Evolutionary conservation across 2,113 vertebrate genomes (phyloP), one percentile per base, ranked within the genome.

Genomic region (Chauna torquata): DNA sequence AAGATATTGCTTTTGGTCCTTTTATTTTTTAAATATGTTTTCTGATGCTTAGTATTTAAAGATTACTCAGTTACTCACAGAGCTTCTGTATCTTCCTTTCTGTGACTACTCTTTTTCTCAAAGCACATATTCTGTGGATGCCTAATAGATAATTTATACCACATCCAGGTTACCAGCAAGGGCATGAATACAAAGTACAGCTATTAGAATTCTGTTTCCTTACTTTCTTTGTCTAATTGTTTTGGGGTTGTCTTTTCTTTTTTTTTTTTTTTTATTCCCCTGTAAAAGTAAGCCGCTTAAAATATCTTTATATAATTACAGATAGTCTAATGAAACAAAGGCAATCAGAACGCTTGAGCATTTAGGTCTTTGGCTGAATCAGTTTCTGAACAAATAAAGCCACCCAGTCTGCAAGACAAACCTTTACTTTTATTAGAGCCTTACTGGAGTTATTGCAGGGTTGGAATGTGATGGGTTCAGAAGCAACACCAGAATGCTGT

Each of bases 1-100:
- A 92, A 96, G 91, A 66, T 61, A 49, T 42, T 89, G 81, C 84
- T 94, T 95, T 94, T 91, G 66, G 86, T 86, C 72, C 2, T 1
- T 74, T 16, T 16, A 34, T 44, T 55, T 78, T 72, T 5, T 8
- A 11, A 36, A 70, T 42, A n/a, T 20, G 16, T 64, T 28, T 86
- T 10, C 75, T 6, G 24, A 38, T 87, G 36, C 58, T 82, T 91
- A 45, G 57, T 28, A 30, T 88, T 86, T 81, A 55, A 79, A 50
- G n/a, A 83, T 69, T 61, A 52, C 42, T 82, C 3, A 2, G 81
- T 69, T 61, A 52, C 42, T 82, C 3, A 2, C 27, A 66, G 40
- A 84, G 75, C 68, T 88, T 91, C 69, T 32, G 50, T 32, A 23
- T 65, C 82, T 76, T 82, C 27, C 27, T 57, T 76, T 80, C 52